Conservation (phyloP, 2,113 vertebrate species). For the Microcebus ravelobensis region DNA sequence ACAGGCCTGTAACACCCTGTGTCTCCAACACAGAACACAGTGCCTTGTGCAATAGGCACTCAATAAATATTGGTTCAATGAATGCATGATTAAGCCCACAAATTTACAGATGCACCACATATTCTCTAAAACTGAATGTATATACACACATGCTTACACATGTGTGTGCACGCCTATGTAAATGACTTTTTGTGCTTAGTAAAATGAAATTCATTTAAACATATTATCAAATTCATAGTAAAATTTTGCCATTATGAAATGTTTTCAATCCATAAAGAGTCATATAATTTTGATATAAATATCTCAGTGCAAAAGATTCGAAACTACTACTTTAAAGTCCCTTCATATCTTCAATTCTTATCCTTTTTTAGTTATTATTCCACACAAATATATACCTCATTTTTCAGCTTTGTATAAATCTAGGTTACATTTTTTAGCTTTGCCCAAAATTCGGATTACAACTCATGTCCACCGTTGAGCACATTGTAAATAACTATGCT, state of each 20-base stretch:
- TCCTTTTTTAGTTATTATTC: neutral
- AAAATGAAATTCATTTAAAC: slow-evolving; percentile 10
- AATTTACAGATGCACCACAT: neutral
- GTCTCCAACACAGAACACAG: neutral
- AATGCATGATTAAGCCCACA: neutral
- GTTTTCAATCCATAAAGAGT: neutral
- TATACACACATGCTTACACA: neutral
- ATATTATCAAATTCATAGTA: neutral
- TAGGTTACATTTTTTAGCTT: neutral
- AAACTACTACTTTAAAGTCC: neutral
- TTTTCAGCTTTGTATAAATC: neutral
- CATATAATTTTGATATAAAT: neutral
- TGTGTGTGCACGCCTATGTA: neutral
- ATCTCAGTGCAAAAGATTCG: neutral
- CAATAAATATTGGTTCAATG: neutral
- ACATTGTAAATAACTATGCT: neutral
- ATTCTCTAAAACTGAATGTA: neutral
- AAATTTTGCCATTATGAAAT: neutral
- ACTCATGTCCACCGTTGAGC: neutral
- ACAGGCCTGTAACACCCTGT: neutral
- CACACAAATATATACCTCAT: neutral
- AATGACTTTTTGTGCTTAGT: neutral
- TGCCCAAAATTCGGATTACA: neutral
- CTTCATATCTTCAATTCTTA: neutral
- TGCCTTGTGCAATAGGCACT: neutral